Percentiles rank a stretch among this genome's conserved stretches.
Conservation (phyloP, 2,113 vertebrate genomes). For the Zosterops hypoxanthus region DNA sequence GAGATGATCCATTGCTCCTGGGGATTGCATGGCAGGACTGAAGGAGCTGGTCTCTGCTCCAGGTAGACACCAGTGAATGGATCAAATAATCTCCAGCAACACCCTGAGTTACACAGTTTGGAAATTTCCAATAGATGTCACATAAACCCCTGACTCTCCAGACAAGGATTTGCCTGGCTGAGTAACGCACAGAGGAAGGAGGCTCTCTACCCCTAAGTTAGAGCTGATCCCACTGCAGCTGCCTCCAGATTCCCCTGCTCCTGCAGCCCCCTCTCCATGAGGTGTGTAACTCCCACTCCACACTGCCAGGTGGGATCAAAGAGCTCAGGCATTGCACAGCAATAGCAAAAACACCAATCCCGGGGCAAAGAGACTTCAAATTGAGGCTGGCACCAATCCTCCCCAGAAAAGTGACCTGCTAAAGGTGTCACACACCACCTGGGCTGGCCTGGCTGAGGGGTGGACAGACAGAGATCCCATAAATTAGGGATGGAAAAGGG, state of each 20-base stretch:
- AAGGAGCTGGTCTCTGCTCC: background rate
- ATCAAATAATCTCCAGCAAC: background rate
- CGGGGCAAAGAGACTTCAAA: background rate
- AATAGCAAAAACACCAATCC: background rate
- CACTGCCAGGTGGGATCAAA: background rate
- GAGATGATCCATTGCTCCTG: background rate
- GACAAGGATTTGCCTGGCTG: accelerated
- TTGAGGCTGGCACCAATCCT: background rate
- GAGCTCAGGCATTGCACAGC: background rate
- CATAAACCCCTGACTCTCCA: background rate
- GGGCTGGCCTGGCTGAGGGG: background rate
- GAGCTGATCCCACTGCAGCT: background rate
- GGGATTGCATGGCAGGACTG: background rate
- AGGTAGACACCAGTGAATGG: background rate
- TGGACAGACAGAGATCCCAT: background rate
- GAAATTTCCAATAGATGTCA: accelerated
- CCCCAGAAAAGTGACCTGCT: background rate
- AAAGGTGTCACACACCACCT: background rate
- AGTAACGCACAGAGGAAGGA: background rate
- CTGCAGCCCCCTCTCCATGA: background rate
- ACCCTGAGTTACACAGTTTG: background rate
- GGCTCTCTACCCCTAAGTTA: background rate
- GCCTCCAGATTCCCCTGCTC: accelerated
- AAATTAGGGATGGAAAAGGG: background rate
- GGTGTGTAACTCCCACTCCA: background rate